Evolutionary conservation across 2,888 invertebrate genomes (phyloP).

Genomic region (Phortica okadai): DNA sequence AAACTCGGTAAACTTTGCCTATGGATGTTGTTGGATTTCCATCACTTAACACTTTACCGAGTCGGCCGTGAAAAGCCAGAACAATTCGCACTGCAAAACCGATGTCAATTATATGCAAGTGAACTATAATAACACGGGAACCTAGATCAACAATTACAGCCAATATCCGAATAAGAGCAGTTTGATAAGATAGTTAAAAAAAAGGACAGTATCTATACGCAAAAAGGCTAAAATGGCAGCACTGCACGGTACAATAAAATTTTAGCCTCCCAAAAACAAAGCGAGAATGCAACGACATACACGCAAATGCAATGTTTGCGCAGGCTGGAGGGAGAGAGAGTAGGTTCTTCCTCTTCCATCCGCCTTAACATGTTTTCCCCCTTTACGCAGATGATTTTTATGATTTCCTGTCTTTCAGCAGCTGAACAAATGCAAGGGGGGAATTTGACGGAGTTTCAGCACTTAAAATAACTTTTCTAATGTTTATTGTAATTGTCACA

Average conservation of each 20-base stretch:
- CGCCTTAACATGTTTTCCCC: conserved; percentile 7
- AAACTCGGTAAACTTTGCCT: too few species aligned
- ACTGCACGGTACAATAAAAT: neutral
- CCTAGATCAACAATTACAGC: too few species aligned
- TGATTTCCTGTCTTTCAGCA: conserved; percentile 28
- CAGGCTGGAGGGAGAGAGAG: neutral
- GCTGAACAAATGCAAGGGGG: neutral
- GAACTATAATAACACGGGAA: too few species aligned
- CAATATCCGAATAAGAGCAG: too few species aligned
- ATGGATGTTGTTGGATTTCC: too few species aligned
- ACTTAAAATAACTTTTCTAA: neutral
- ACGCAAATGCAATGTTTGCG: neutral
- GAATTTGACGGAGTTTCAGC: neutral
- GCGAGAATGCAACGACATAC: neutral
- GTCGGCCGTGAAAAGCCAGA: too few species aligned
- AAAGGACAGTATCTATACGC: neutral
- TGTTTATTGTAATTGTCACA: conserved; percentile 4
- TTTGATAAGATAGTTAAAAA: too few species aligned
- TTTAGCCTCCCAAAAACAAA: neutral
- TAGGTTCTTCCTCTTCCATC: conserved; percentile 19
- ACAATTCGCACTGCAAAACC: too few species aligned
- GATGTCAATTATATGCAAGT: too few species aligned
- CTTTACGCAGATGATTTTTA: conserved; percentile 23
- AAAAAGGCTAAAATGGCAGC: neutral
- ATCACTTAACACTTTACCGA: too few species aligned